Percentiles rank a stretch among this genome's conserved stretches.
These are phyloP conservation scores for Eulimnadia texana DNA, from an alignment of 1,140 invertebrate species.

Conservation along the genomic window DNA sequence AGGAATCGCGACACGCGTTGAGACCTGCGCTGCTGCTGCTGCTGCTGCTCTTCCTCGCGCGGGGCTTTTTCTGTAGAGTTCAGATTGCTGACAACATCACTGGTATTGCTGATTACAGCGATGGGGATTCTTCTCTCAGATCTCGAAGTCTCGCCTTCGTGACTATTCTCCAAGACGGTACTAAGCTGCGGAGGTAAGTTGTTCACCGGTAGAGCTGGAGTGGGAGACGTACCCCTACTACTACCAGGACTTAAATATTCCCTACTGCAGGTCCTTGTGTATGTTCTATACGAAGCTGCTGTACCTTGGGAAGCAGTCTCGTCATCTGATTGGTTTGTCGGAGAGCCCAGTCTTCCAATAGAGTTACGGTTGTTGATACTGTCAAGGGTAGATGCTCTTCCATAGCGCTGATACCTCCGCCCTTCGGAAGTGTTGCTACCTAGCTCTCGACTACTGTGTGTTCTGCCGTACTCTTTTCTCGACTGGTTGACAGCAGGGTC, in stretches of 20 bases:
- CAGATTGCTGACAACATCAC: neutral
- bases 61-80: neutral
- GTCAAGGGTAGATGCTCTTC: slow-evolving; percentile 12
- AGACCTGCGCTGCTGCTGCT: slow-evolving; percentile 1
- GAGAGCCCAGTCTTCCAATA: slow-evolving; percentile 1
- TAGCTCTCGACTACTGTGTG: slow-evolving; percentile 11
- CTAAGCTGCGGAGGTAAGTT: slow-evolving; percentile 1
- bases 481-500: neutral
- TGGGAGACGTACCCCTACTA: slow-evolving; percentile 9
- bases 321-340: slow-evolving; percentile 3
- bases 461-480: slow-evolving; percentile 10
- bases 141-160: neutral
- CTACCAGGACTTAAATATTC: slow-evolving; percentile 15
- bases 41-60: neutral
- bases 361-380: slow-evolving; percentile 1
- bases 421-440: slow-evolving; percentile 4
- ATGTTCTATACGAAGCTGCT: slow-evolving; percentile 12
- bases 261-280: slow-evolving; percentile 16
- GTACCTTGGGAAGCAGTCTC: slow-evolving; percentile 4
- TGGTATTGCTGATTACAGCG: neutral
- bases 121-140: neutral
- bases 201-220: neutral
- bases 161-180: slow-evolving; percentile 6
- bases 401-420: slow-evolving; percentile 14
- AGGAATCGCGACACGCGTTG: slow-evolving; percentile 26